phyloP scores from a whole-genome alignment of 2,888 invertebrate species.

The Patella depressa region DNA sequence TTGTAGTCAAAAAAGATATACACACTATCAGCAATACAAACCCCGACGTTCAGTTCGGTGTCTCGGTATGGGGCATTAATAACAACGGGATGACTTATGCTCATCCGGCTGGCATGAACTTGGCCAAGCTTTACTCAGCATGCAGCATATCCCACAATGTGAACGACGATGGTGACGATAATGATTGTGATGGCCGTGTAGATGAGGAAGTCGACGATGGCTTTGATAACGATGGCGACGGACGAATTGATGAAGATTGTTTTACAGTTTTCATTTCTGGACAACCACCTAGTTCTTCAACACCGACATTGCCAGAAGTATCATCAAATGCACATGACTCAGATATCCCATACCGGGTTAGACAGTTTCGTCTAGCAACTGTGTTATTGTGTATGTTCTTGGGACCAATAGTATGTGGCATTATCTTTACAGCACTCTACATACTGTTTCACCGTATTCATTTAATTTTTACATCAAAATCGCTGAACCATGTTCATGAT shows the following conservation, averaged over 20 bases:
- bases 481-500: no score
- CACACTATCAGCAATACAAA: background rate
- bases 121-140: background rate
- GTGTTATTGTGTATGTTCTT: no score
- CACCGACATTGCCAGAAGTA: no score
- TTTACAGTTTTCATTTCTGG: no score
- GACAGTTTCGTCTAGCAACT: no score
- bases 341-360: no score
- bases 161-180: conserved; percentile 2
- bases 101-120: background rate
- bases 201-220: conserved; percentile 12
- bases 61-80: background rate
- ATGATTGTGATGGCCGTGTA: conserved; percentile 16
- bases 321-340: no score
- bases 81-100: conserved; percentile 1
- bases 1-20: background rate
- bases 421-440: no score
- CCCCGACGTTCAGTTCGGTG: background rate
- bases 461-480: no score
- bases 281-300: no score
- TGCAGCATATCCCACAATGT: background rate
- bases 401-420: no score
- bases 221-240: conserved; percentile 2
- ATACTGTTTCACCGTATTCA: no score
- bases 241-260: conserved; percentile 7